Percentiles rank a stretch among this genome's conserved stretches.
Evolutionary conservation across 2,113 vertebrate genomes (phyloP).

Genomic region (Peucedramus taeniatus): DNA sequence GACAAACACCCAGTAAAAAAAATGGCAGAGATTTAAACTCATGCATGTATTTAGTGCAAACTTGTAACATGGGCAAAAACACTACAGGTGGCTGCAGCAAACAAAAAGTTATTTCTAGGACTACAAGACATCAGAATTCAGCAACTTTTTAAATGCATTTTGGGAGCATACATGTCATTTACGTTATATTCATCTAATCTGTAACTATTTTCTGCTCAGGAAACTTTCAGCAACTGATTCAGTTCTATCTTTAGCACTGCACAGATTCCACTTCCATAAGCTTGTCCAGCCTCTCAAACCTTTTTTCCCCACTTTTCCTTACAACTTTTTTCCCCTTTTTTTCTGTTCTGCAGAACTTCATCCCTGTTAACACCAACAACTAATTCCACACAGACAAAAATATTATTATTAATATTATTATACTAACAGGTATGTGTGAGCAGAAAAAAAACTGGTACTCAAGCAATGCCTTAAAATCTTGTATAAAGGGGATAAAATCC

Average conservation of each 20-base stretch:
- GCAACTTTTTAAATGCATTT: background rate
- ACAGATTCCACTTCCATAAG: background rate
- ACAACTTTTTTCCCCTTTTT: background rate
- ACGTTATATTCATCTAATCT: background rate
- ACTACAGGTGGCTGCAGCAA: background rate
- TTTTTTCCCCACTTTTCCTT: background rate
- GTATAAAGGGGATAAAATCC: background rate
- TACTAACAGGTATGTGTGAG: accelerated
- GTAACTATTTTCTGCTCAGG: background rate
- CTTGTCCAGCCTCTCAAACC: background rate
- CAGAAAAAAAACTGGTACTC: background rate
- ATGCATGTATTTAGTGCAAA: background rate
- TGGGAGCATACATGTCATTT: background rate
- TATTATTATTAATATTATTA: background rate
- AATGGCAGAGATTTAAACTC: background rate
- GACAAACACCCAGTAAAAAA: background rate
- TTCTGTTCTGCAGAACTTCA: background rate
- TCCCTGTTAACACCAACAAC: background rate
- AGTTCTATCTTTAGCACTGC: background rate
- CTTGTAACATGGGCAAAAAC: background rate
- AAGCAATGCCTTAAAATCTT: background rate
- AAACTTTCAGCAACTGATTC: background rate
- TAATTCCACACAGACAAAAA: background rate
- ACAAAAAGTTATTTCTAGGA: background rate
- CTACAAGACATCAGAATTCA: background rate